Conservation (phyloP, 1,140 invertebrate species). For the Stratiolaelaps scimitus region DNA sequence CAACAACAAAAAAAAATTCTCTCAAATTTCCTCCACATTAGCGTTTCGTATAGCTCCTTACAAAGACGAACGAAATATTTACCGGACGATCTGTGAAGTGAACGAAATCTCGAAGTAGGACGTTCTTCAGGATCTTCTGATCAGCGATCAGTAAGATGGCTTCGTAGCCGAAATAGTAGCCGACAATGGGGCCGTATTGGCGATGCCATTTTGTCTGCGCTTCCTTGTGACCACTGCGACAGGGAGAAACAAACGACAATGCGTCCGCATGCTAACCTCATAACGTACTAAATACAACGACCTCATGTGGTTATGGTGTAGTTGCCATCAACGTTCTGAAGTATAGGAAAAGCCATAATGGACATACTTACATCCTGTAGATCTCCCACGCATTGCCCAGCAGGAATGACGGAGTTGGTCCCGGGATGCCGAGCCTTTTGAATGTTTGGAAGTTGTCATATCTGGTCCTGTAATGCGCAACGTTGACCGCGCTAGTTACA, state of each 20-base stretch:
- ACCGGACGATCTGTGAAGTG: conserved; percentile 40
- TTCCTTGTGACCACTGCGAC: neutral
- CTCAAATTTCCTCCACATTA: too few species aligned
- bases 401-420: neutral
- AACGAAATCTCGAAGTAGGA: conserved; percentile 38
- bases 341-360: too few species aligned
- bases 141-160: conserved; percentile 40
- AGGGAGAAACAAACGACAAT: too few species aligned
- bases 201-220: conserved; percentile 37
- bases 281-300: too few species aligned
- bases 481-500: too few species aligned
- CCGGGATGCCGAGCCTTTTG: neutral
- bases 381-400: neutral
- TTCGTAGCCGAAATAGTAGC: conserved; percentile 40
- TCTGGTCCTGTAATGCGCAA: too few species aligned
- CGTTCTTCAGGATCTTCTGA: conserved; percentile 37
- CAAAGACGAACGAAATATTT: conserved; percentile 37
- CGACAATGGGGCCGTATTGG: conserved; percentile 40
- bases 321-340: too few species aligned
- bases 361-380: neutral
- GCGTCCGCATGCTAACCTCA: too few species aligned
- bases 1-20: neutral
- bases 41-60: conserved; percentile 37
- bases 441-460: too few species aligned
- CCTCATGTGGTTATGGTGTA: too few species aligned